Conservation (phyloP, 2,113 vertebrate genomes). For the Etia nguti region DNA sequence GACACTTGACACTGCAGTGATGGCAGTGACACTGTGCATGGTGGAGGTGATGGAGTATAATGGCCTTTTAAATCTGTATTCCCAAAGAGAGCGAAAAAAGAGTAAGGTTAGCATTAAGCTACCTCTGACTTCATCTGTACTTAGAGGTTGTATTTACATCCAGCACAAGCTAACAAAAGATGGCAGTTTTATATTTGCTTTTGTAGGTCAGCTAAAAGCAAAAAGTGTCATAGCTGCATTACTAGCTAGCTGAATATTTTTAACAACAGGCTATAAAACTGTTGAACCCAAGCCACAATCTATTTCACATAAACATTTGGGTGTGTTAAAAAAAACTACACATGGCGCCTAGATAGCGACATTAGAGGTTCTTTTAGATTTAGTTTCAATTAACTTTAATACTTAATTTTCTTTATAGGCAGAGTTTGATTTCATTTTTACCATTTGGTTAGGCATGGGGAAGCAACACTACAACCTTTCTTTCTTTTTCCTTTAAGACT, state of each 20-base stretch:
- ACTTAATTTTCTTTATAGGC: neutral
- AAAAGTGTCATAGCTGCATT: neutral
- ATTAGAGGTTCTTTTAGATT: neutral
- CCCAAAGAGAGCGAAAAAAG: conserved; percentile 81
- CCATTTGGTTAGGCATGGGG: neutral
- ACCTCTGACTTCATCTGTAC: conserved; percentile 43
- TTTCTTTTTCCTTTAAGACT: neutral
- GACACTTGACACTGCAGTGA: conserved; percentile 82
- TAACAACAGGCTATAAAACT: neutral
- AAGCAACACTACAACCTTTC: neutral
- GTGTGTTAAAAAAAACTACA: neutral
- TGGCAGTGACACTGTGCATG: conserved; percentile 82
- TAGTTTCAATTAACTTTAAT: neutral
- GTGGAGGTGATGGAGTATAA: conserved; percentile 86
- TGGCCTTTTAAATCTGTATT: conserved; percentile 94
- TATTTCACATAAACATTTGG: neutral
- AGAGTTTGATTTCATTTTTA: neutral
- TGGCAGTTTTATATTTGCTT: neutral
- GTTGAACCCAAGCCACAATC: neutral
- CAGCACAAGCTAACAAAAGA: neutral
- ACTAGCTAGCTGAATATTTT: neutral
- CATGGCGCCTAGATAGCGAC: neutral
- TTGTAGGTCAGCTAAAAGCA: neutral
- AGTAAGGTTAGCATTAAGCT: conserved; percentile 74
- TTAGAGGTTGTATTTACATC: conserved; percentile 29